Conservation (phyloP, 2,888 invertebrate genomes). For the Andrena flavipes region DNA sequence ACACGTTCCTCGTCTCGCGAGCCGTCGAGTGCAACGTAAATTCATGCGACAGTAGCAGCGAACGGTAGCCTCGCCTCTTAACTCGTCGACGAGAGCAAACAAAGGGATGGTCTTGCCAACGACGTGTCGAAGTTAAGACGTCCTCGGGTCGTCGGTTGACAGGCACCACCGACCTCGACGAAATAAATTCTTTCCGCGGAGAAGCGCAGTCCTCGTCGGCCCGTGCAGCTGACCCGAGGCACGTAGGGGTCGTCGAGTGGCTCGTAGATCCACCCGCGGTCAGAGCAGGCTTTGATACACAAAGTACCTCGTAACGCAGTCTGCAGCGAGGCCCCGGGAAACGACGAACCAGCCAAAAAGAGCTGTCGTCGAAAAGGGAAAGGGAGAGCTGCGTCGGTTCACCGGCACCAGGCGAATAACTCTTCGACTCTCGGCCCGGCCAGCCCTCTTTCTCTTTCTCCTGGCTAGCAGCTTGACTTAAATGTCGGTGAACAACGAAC, state of each 20-base stretch:
- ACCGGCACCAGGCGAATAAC: constrained; percentile 69
- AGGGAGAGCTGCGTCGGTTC: constrained; percentile 50
- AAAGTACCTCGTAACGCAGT: constrained; percentile 68
- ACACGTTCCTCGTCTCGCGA: constrained; percentile 39
- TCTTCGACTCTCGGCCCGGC: constrained; percentile 57
- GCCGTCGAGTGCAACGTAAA: constrained; percentile 59
- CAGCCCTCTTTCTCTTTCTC: constrained; percentile 17
- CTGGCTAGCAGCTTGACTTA: constrained; percentile 35
- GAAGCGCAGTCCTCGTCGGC: background rate
- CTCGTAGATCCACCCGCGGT: constrained; percentile 58
- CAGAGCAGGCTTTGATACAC: constrained; percentile 43
- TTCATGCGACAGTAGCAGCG: constrained; percentile 58
- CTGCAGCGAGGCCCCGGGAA: constrained; percentile 35
- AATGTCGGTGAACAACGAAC: constrained; percentile 53
- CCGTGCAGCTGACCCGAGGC: constrained; percentile 49
- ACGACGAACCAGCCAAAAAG: constrained; percentile 54
- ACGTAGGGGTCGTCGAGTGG: constrained; percentile 51
- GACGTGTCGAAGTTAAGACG: constrained; percentile 74
- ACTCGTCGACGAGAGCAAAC: constrained; percentile 54
- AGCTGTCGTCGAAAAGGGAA: constrained; percentile 61
- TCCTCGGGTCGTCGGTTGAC: constrained; percentile 71
- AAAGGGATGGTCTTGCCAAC: constrained; percentile 42
- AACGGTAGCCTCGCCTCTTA: constrained; percentile 55
- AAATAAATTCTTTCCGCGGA: constrained; percentile 74
- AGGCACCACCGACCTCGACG: constrained; percentile 72